Evolutionary conservation across 2,888 invertebrate species (phyloP), one percentile per base, ranked within the genome.

Genomic region (Furcula furcula): DNA sequence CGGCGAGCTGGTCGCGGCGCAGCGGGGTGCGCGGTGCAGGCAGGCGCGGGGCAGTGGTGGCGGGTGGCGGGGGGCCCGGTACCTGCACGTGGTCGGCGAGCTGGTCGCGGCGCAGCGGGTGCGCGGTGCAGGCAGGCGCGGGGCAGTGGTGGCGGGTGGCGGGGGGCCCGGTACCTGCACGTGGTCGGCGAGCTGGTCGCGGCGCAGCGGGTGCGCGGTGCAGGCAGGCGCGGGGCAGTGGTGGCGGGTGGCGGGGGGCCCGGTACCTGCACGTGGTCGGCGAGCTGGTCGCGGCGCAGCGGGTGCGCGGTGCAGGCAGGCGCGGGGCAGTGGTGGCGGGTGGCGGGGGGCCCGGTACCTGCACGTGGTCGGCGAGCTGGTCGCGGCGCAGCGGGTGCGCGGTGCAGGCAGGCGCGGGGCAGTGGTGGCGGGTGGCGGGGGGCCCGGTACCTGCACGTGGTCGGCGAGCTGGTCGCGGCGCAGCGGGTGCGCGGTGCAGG

Each of bases 351-450:
- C n/a, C n/a, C 78, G 71, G 16, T 34, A 52, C 59, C 53, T 55
- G 56, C 15, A 52, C 46, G 39, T 65, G 65, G 4, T 46, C 45
- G 14, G 25, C 9, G 15, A 52, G 52, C 16, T 57, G 40, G 11
- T 18, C 50, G 60, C 61, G 18, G 54, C 48, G 55, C 81, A 80
- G 52, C 62, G 69, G 15, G 67, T 80, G 51, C 81, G 82, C 34
- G 58, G 43, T 13, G 47, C 55, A 46, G 77, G 76, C 20, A 65
- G 61, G 11, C 64, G 55, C 31, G 75, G 58, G 74, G 56, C 82
- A 83, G 9, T 81, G 81, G 52, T 76, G 82, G 32, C 65, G 67
- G 30, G n/a, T n/a, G n/a, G n/a, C n/a, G n/a, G n/a, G n/a, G n/a
- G n/a, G n/a, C n/a, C n/a, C 78, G 71, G 16, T 34, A 52, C 59